These are phyloP conservation scores for Hybognathus amarus DNA, from an alignment of 2,797 vertebrate species.

Conservation along the genomic window DNA sequence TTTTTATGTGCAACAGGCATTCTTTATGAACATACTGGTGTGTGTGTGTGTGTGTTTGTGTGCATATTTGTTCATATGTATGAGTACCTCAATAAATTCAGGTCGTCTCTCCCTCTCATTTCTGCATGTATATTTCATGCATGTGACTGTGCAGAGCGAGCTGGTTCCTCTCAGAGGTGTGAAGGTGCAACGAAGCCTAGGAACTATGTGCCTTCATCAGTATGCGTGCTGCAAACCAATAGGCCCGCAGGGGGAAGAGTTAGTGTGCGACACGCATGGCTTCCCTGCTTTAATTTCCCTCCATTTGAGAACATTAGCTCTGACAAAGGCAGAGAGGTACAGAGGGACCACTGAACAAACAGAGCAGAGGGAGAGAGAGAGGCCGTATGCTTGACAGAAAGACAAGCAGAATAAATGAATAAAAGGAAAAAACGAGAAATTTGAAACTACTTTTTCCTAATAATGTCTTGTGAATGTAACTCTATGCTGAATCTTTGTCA, in stretches of 20 bases:
- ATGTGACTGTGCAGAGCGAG: slow-evolving; percentile 70
- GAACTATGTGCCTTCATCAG: slow-evolving; percentile 80
- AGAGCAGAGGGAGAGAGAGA: slow-evolving; percentile 43
- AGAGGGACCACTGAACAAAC: slow-evolving; percentile 54
- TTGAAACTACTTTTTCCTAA: slow-evolving; percentile 14
- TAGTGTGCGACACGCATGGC: slow-evolving; percentile 74
- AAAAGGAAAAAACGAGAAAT: slow-evolving; percentile 15
- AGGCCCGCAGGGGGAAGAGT: slow-evolving; percentile 73
- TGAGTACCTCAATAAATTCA: slow-evolving; percentile 1
- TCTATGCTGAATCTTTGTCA: background rate
- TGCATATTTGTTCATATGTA: slow-evolving; percentile 2
- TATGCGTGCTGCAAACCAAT: slow-evolving; percentile 76
- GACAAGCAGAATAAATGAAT: slow-evolving; percentile 26
- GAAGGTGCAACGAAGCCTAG: slow-evolving; percentile 72
- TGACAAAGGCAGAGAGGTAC: slow-evolving; percentile 73
- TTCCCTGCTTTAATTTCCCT: slow-evolving; percentile 86
- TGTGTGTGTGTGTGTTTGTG: background rate
- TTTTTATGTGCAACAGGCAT: background rate
- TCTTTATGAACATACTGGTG: background rate
- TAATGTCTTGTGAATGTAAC: background rate
- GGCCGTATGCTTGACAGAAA: background rate
- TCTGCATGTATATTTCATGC: slow-evolving; percentile 78
- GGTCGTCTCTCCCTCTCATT: slow-evolving; percentile 5
- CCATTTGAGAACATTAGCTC: slow-evolving; percentile 82
- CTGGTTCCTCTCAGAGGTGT: slow-evolving; percentile 75